phyloP scores from a whole-genome alignment of 2,888 invertebrate genomes.

The Eupelmus urozonus region DNA sequence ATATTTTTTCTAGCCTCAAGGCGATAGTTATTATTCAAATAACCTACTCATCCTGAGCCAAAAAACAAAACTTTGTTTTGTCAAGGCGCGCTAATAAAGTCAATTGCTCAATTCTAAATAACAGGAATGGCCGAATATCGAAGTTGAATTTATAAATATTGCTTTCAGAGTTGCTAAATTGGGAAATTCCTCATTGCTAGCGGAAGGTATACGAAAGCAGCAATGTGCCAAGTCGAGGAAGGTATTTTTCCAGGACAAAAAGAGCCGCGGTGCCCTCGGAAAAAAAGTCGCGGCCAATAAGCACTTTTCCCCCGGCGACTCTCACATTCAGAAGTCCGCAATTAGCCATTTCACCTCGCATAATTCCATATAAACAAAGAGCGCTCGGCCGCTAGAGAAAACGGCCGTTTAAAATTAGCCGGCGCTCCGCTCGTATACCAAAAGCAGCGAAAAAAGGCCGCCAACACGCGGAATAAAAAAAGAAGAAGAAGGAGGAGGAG shows the following conservation, averaged over 20 bases:
- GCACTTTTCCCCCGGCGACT: too few relatives aligned
- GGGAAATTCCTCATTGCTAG: too few relatives aligned
- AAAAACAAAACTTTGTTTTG: too few relatives aligned
- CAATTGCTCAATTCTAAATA: too few relatives aligned
- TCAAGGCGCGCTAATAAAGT: too few relatives aligned
- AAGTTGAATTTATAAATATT: too few relatives aligned
- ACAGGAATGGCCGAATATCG: too few relatives aligned
- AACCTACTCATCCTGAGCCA: background rate
- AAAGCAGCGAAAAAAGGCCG: conserved; percentile 44
- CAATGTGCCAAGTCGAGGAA: too few relatives aligned
- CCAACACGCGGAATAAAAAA: background rate
- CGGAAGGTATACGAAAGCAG: too few relatives aligned
- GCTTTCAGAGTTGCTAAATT: too few relatives aligned
- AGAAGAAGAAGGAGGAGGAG: background rate
- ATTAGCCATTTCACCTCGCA: conserved; percentile 53
- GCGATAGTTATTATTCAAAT: background rate
- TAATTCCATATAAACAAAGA: conserved; percentile 31
- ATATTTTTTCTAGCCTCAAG: background rate
- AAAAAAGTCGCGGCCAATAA: background rate
- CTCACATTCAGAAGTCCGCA: conserved; percentile 36
- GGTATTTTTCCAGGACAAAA: too few relatives aligned
- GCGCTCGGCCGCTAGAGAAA: background rate
- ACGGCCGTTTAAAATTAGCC: conserved; percentile 45
- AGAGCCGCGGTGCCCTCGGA: too few relatives aligned
- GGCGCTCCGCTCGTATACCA: conserved; percentile 2